These are phyloP conservation scores for Eutolmus rufibarbis DNA, from an alignment of 2,888 invertebrate species.

Conservation along the genomic window DNA sequence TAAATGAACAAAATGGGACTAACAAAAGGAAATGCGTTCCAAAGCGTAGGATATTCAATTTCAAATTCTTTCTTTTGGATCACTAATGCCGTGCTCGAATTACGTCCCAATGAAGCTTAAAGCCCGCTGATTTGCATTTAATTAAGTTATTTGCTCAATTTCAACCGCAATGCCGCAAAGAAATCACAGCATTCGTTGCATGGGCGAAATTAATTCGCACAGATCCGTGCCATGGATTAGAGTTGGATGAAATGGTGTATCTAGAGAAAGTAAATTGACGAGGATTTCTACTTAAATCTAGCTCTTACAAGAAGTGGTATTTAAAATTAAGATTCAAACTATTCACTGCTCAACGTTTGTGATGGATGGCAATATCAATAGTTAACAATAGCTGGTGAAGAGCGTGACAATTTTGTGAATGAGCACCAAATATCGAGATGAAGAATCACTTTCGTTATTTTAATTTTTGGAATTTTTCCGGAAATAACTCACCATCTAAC, in stretches of 20 bases:
- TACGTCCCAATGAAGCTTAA: background rate
- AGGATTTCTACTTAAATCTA: background rate
- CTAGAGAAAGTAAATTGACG: background rate
- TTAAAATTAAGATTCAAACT: background rate
- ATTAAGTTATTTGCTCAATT: background rate
- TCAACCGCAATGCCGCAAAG: background rate
- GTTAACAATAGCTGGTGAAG: background rate
- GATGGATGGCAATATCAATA: background rate
- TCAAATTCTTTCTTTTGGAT: background rate
- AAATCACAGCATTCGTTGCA: background rate
- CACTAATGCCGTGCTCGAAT: background rate
- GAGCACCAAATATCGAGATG: background rate
- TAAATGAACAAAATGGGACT: background rate
- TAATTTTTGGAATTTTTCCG: background rate
- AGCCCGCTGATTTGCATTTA: background rate
- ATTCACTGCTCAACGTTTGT: background rate
- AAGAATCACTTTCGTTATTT: background rate
- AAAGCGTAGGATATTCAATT: background rate
- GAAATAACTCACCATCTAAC: background rate
- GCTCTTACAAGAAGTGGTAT: background rate
- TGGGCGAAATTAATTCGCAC: background rate
- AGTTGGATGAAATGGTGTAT: background rate
- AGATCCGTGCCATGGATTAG: background rate
- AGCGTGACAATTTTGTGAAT: background rate
- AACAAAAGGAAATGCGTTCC: background rate